Evolutionary conservation across 2,797 vertebrate species (phyloP).

Genomic region (Pantherophis alleghaniensis): DNA sequence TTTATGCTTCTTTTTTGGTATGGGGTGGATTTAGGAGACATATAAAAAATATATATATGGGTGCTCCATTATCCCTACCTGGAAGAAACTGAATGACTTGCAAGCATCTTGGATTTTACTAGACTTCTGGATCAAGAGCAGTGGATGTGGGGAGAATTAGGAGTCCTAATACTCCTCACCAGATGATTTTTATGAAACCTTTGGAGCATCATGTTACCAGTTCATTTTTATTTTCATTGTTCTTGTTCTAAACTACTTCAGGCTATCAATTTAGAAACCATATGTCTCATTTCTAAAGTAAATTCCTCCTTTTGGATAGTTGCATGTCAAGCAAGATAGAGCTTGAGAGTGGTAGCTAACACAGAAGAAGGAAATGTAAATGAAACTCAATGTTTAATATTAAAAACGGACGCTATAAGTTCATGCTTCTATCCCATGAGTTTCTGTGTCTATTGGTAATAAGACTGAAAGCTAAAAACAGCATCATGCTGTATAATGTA

Average conservation of each 20-base stretch:
- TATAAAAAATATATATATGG: neutral
- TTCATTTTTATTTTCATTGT: neutral
- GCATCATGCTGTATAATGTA: neutral
- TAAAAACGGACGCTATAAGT: neutral
- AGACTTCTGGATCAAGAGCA: neutral
- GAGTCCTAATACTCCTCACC: neutral
- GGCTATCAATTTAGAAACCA: slow-evolving; percentile 46
- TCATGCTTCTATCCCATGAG: neutral
- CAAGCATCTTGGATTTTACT: neutral
- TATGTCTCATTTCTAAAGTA: neutral
- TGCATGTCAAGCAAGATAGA: neutral
- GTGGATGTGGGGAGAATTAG: neutral
- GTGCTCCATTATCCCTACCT: neutral
- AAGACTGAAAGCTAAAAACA: neutral
- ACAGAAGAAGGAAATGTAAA: neutral
- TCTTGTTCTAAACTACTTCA: slow-evolving; percentile 45
- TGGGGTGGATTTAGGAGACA: neutral
- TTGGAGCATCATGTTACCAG: neutral
- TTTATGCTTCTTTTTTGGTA: neutral
- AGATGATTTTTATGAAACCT: neutral
- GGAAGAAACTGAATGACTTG: neutral
- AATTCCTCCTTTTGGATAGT: neutral
- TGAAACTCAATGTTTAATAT: neutral
- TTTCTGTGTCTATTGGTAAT: neutral
- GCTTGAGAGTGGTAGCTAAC: neutral